Base-by-base conservation (phyloP, 2,888 invertebrate genomes). In the Apantesis nais region DNA sequence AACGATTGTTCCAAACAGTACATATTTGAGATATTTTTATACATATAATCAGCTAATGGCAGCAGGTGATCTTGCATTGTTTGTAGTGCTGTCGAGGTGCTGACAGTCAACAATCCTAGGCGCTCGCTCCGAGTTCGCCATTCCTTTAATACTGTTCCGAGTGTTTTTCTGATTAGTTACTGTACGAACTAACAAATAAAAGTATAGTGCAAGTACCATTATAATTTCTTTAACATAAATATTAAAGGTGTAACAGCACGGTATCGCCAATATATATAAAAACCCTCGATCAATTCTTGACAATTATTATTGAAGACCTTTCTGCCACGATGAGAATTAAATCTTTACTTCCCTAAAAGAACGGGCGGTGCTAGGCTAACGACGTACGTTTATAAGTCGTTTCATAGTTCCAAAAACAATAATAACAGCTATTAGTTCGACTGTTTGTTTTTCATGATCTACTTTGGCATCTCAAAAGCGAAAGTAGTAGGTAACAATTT, bases 31-130 rank as follows among this genome's bases (percentile, higher is more conserved):
- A 58, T 29, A 58, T 58, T 58, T 58, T 58, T 16, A 29, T 29
- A 29, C 16, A 29, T 16, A 58, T 29, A 93, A 93, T 92, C 90
- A 89, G 84, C 83, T 93, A 93, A 93, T 92, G 92, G 88, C 25
- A 48, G 88, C 83, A 85, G 81, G 89, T 78, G 62, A 82, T 77
- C 87, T 86, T 74, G 80, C 72, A 73, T 81, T 93, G 86, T 93
- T 93, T 92, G 87, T 88, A 74, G 66, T 84, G 88, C 89, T 82
- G 86, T 93, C 86, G 78, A 87, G 84, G 78, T 73, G 72, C 76
- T 74, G 77, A 75, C 80, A 63, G 73, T 65, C 72, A 82, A 82
- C 75, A 76, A 73, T 68, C n/a, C 73, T 58, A 41, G 63, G 70
- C 75, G 73, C 71, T 66, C 67, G 68, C 63, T 67, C 66, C 68